Percentiles rank a stretch among this genome's conserved stretches.
Evolutionary conservation across 1,140 invertebrate genomes (phyloP).

Genomic region (Caerostris darwini): DNA sequence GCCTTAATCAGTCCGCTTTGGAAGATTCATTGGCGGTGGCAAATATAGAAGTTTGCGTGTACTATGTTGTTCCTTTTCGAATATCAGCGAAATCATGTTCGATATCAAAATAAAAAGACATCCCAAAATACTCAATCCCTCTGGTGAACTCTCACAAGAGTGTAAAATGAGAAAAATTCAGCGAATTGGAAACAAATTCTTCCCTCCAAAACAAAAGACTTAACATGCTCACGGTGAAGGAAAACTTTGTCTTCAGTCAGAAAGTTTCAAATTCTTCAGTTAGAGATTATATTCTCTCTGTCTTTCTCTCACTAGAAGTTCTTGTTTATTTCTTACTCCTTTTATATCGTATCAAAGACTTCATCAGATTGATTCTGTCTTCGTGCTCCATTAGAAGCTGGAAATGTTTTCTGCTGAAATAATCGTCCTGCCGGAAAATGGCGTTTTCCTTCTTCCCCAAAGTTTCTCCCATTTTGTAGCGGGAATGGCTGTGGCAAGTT

Average conservation of each 20-base stretch:
- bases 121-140: background rate
- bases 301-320: background rate
- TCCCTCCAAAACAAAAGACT: constrained; percentile 33
- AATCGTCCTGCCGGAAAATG: constrained; percentile 52
- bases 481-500: background rate
- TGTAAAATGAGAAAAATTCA: constrained; percentile 50
- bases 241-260: constrained; percentile 61
- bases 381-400: constrained; percentile 48
- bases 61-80: too few species aligned
- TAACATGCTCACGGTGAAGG: constrained; percentile 39
- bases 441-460: constrained; percentile 8
- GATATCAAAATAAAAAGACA: background rate
- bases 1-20: too few species aligned
- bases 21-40: too few species aligned
- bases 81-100: background rate
- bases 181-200: constrained; percentile 27
- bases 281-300: constrained; percentile 63
- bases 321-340: constrained; percentile 26
- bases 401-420: constrained; percentile 69
- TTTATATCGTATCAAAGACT: constrained; percentile 62
- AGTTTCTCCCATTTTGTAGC: background rate
- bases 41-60: too few species aligned
- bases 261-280: constrained; percentile 65
- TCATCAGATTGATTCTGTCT: constrained; percentile 67
- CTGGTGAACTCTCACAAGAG: background rate